Evolutionary conservation across 1,140 invertebrate species (phyloP).

Genomic region (Achatina immaculata): DNA sequence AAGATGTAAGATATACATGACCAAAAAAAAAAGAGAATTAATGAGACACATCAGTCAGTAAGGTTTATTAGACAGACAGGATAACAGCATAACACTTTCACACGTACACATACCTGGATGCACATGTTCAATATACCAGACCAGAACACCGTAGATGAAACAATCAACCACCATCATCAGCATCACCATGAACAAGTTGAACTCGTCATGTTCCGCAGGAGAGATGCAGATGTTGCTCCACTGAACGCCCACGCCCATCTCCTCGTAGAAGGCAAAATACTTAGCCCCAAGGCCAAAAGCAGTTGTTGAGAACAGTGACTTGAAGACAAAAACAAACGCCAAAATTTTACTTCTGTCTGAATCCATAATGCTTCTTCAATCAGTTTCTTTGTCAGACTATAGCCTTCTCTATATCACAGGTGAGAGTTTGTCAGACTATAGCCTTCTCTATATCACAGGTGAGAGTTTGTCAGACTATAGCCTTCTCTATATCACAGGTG

Average conservation of each 20-base stretch:
- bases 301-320: slow-evolving; percentile 80
- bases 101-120: slow-evolving; percentile 73
- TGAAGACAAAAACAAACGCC: slow-evolving; percentile 45
- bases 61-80: too few relatives aligned
- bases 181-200: slow-evolving; percentile 77
- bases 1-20: too few relatives aligned
- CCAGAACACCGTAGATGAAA: slow-evolving; percentile 71
- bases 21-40: too few relatives aligned
- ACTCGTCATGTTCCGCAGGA: slow-evolving; percentile 80
- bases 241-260: slow-evolving; percentile 78
- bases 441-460: too few relatives aligned
- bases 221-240: slow-evolving; percentile 79
- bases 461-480: too few relatives aligned
- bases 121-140: slow-evolving; percentile 78
- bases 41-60: too few relatives aligned
- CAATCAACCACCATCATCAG: slow-evolving; percentile 75
- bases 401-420: too few relatives aligned
- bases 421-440: too few relatives aligned
- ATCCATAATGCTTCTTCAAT: background rate
- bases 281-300: slow-evolving; percentile 83
- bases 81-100: too few relatives aligned
- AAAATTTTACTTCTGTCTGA: background rate
- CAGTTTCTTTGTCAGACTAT: background rate
- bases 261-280: slow-evolving; percentile 79
- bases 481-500: too few relatives aligned